Base-by-base conservation (phyloP, 2,797 vertebrate genomes). In the Geotrypetes seraphini region DNA sequence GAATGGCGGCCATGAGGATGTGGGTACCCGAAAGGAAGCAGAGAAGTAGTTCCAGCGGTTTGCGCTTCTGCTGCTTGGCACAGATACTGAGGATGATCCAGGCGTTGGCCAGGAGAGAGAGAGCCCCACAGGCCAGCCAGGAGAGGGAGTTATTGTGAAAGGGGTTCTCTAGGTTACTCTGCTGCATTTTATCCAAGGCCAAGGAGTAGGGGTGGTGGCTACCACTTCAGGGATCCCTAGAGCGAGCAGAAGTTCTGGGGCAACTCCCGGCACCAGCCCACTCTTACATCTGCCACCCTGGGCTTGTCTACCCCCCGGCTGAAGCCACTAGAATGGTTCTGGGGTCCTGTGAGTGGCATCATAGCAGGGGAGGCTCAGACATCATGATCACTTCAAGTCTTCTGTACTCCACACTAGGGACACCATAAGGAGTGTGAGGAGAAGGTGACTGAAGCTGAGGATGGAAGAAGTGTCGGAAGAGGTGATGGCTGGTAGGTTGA, bases 31-130 rank as follows among this genome's bases (percentile, higher is more conserved):
- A 83, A 15, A 86, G 71, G 36, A 83, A 79, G 57, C 81, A 85
- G 0, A 86, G 73, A 43, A 86, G 66, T 38, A 86, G 41, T 60
- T 86, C 84, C 48, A 86, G 51, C 0, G 84, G 83, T 51, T 83
- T 83, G 63, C 82, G 80, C 53, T 84, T 83, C 67, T 85, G 79
- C 39, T 82, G 80, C 31, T 83, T 83, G 57, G 81, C 83, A 0
- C 80, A 81, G 61, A 86, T 73, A 61, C 83, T 84, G 39, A 86
- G 66, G 50, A 86, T 84, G 41, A 79, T 84, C 84, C 84, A 86
- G 23, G 74, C 79, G 11, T 86, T 86, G 57, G 81, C 83, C 50
- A 85, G 58, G 25, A 85, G 59, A 2, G 84, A 79, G 45, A 86
- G 59, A 47, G 83, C 75, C 36, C 81, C 83, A 9, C 84, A 86